Evolutionary conservation across 2,888 invertebrate species (phyloP).

Genomic region (Drosophila cognata): DNA sequence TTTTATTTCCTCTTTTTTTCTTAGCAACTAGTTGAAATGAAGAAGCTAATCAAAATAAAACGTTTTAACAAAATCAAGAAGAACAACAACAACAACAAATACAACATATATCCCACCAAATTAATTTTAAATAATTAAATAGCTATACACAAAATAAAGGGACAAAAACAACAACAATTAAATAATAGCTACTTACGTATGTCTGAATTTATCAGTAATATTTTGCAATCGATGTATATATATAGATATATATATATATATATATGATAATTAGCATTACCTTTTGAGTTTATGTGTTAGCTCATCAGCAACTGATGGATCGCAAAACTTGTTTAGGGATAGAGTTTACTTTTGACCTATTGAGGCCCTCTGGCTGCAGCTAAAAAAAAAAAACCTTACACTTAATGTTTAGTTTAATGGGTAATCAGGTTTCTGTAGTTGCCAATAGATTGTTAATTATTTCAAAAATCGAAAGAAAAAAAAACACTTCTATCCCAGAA

Average conservation of each 20-base stretch:
- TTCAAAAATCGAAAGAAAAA: not conserved
- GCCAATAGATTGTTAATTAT: constrained; percentile 59
- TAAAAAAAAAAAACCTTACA: constrained; percentile 13
- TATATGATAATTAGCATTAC: constrained; percentile 24
- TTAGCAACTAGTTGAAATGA: constrained; percentile 16
- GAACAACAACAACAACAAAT: constrained; percentile 64
- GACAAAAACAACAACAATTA: constrained; percentile 32
- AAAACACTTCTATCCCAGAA: not conserved
- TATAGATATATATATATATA: not conserved
- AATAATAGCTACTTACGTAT: constrained; percentile 30
- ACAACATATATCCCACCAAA: constrained; percentile 83
- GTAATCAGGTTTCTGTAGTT: constrained; percentile 71
- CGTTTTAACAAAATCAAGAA: constrained; percentile 39
- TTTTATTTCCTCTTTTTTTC: not conserved
- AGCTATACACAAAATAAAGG: constrained; percentile 37
- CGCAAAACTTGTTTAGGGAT: constrained; percentile 15
- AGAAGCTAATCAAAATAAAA: constrained; percentile 36
- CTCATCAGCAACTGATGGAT: constrained; percentile 16
- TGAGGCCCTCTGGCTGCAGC: constrained; percentile 51
- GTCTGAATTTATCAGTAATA: constrained; percentile 10
- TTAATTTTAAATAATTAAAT: constrained; percentile 64
- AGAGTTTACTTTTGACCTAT: constrained; percentile 19
- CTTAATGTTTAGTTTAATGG: constrained; percentile 53
- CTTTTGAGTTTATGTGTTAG: constrained; percentile 14
- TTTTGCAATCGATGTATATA: constrained; percentile 29